phyloP scores from a whole-genome alignment of 2,888 invertebrate species.

The Cetonia aurata region DNA sequence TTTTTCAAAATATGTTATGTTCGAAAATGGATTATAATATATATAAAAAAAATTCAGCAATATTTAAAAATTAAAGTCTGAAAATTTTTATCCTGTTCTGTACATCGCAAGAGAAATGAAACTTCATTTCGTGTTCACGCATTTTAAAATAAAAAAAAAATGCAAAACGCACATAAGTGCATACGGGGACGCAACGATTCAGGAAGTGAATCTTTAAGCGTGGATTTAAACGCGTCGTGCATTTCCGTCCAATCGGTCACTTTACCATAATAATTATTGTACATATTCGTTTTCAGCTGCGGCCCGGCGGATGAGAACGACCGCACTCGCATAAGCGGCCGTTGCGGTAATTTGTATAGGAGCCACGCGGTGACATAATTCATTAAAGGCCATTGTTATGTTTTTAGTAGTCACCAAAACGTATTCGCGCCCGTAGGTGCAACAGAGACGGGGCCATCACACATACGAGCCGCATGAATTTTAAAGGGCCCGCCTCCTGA shows the following conservation, averaged over 20 bases:
- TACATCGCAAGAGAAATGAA: too few species aligned
- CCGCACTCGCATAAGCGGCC: constrained; percentile 11
- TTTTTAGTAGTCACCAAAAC: constrained; percentile 17
- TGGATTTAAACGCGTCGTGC: constrained; percentile 43
- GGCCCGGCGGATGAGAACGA: constrained; percentile 18
- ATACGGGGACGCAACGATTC: constrained; percentile 25
- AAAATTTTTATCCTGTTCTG: too few species aligned
- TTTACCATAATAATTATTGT: constrained; percentile 37
- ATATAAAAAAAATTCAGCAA: too few species aligned
- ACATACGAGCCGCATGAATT: constrained; percentile 14
- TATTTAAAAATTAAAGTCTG: too few species aligned
- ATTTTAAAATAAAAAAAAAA: constrained; percentile 30
- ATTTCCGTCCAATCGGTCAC: constrained; percentile 43
- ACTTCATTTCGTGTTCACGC: neutral
- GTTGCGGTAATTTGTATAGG: constrained; percentile 36
- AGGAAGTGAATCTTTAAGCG: constrained; percentile 44
- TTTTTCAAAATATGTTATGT: too few species aligned
- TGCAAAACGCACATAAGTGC: constrained; percentile 10
- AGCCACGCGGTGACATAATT: constrained; percentile 41
- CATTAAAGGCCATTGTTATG: constrained; percentile 39
- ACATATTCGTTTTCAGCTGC: constrained; percentile 35
- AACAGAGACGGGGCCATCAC: neutral
- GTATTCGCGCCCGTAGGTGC: neutral
- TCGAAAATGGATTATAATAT: too few species aligned
- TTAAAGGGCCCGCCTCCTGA: constrained; percentile 13